A percentile compares a stretch with the other conserved stretches of the same genome.
phyloP scores from a whole-genome alignment of 2,888 invertebrate species.

The Epistrophe eligans region DNA sequence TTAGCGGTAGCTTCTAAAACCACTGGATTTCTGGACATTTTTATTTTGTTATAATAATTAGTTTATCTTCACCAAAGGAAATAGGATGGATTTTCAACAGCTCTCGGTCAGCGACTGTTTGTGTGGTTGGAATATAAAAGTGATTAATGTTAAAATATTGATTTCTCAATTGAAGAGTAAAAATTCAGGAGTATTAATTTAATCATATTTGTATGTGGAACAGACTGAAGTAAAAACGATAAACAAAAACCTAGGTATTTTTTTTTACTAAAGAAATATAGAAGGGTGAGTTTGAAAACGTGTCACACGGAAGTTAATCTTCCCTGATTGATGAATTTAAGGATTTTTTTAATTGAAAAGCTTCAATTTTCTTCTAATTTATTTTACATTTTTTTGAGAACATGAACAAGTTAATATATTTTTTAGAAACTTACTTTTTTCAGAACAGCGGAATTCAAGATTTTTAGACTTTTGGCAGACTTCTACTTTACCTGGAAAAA shows the following conservation, averaged over 20 bases:
- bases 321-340: not conserved
- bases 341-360: not conserved
- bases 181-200: not conserved
- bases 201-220: not conserved
- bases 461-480: conserved; percentile 6
- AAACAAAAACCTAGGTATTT: not conserved
- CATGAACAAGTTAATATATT: not conserved
- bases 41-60: not conserved
- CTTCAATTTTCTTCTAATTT: not conserved
- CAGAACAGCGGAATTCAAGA: conserved; percentile 3
- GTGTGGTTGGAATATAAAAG: not conserved
- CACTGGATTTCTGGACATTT: conserved; percentile 87
- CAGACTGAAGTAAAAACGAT: not conserved
- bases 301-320: conserved; percentile 15
- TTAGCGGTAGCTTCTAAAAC: conserved; percentile 92
- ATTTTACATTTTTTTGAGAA: not conserved
- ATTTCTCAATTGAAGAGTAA: conserved; percentile 44
- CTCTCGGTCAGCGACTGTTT: conserved; percentile 31
- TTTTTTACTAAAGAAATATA: not conserved
- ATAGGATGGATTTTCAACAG: conserved; percentile 14
- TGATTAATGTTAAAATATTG: conserved; percentile 45
- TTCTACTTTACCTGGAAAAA: conserved; percentile 2
- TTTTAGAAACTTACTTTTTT: not conserved
- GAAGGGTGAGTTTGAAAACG: conserved; percentile 18
- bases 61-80: not conserved